These are phyloP conservation scores for Gila robusta DNA, from an alignment of 2,797 vertebrate genomes.

Conservation along the genomic window DNA sequence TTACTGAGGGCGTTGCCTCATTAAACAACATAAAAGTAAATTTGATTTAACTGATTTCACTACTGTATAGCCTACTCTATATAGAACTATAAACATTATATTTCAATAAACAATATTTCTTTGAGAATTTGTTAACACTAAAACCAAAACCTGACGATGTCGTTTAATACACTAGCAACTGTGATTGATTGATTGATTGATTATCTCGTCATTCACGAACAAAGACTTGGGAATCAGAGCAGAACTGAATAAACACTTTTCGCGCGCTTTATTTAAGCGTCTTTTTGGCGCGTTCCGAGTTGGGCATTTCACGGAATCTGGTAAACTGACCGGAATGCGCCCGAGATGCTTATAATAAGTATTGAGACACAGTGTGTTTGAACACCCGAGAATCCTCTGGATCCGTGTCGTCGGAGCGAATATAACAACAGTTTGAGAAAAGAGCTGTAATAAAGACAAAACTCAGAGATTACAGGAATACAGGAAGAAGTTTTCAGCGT, in stretches of 20 bases:
- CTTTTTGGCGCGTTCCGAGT: conserved; percentile 14
- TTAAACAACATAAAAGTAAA: neutral
- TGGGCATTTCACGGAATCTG: neutral
- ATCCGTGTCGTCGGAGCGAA: neutral
- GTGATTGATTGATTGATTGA: neutral
- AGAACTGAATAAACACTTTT: neutral
- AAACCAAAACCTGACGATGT: neutral
- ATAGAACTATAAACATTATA: neutral
- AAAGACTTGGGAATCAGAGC: neutral
- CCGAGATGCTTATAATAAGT: neutral
- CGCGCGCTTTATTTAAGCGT: neutral
- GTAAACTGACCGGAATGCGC: neutral
- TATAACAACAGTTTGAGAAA: neutral
- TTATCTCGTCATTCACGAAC: neutral
- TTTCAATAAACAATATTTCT: neutral
- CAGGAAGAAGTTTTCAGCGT: neutral
- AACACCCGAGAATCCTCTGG: neutral
- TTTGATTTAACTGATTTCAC: neutral
- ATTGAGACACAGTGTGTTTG: neutral
- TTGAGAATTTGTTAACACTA: neutral
- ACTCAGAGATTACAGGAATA: neutral
- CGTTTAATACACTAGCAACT: neutral
- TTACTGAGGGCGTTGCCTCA: neutral
- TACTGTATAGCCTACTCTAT: neutral
- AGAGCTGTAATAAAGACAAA: neutral